phyloP scores from a whole-genome alignment of 2,888 invertebrate genomes.

The Thecophora atra region DNA sequence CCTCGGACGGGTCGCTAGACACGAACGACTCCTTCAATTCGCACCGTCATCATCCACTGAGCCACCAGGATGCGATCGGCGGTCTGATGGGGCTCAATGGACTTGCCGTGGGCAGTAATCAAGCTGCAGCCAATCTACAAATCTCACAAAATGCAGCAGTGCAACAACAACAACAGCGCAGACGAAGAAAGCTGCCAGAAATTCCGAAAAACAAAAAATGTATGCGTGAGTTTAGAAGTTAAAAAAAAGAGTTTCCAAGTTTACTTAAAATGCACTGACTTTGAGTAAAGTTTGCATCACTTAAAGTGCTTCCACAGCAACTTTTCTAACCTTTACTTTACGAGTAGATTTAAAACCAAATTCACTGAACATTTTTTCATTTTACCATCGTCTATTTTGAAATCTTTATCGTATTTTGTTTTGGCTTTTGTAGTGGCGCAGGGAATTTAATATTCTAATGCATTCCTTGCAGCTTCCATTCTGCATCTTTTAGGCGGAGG shows the following conservation, averaged over 20 bases:
- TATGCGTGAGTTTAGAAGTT: slow-evolving; percentile 66
- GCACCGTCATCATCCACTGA: slow-evolving; percentile 59
- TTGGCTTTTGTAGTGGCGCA: slow-evolving; percentile 8
- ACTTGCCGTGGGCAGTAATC: slow-evolving; percentile 45
- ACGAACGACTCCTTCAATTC: slow-evolving; percentile 61
- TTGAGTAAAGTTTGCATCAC: not conserved
- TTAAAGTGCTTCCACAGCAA: too few species aligned
- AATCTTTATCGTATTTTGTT: too few species aligned
- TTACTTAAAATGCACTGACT: too few species aligned
- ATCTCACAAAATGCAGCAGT: slow-evolving; percentile 44
- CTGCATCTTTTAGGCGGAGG: slow-evolving; percentile 67
- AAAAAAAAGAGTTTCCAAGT: too few species aligned
- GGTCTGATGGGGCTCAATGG: slow-evolving; percentile 56
- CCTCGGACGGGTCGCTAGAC: slow-evolving; percentile 60
- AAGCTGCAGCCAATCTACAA: slow-evolving; percentile 30
- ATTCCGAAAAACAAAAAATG: slow-evolving; percentile 90
- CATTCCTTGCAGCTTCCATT: slow-evolving; percentile 71
- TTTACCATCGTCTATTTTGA: too few species aligned
- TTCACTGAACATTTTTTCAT: too few species aligned
- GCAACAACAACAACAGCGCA: slow-evolving; percentile 67
- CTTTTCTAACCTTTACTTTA: too few species aligned
- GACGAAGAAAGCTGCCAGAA: slow-evolving; percentile 86
- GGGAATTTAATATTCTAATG: slow-evolving; percentile 41
- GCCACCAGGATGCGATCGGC: slow-evolving; percentile 60
- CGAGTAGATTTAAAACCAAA: too few species aligned